Percentiles rank a stretch among this genome's conserved stretches.
phyloP scores from a whole-genome alignment of 2,888 invertebrate species.

The Reticulitermes lucifugus region DNA sequence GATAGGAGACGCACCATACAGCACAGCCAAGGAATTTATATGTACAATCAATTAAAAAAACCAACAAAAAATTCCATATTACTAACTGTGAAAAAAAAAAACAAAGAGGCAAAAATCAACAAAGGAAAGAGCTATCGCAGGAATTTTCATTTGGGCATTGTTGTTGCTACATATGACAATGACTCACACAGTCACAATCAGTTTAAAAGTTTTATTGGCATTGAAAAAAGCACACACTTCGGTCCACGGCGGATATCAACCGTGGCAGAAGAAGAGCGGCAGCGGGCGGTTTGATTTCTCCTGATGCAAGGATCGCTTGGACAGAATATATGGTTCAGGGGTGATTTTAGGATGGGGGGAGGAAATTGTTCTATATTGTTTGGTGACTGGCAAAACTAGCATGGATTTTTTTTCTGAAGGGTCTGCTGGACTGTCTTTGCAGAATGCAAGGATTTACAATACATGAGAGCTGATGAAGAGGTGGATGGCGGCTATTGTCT shows the following conservation, averaged over 20 bases:
- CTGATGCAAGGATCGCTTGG: conserved; percentile 45
- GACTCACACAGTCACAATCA: conserved; percentile 51
- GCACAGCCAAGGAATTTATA: conserved; percentile 52
- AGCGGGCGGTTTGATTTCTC: conserved; percentile 52
- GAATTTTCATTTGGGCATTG: conserved; percentile 35
- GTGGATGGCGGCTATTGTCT: conserved; percentile 49
- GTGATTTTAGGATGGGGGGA: conserved; percentile 4
- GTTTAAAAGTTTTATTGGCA: conserved; percentile 55
- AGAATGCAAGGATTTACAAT: background rate
- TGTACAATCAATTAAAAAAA: conserved; percentile 42
- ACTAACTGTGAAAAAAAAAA: conserved; percentile 26
- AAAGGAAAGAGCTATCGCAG: conserved; percentile 31
- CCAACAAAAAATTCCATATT: conserved; percentile 19
- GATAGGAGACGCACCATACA: conserved; percentile 43
- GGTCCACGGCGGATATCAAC: conserved; percentile 47
- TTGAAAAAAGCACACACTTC: conserved; percentile 55
- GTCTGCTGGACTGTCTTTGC: background rate
- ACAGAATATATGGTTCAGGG: conserved; percentile 44
- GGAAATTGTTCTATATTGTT: background rate
- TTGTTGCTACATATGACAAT: conserved; percentile 42
- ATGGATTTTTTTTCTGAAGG: conserved; percentile 3
- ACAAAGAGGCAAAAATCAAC: conserved; percentile 32
- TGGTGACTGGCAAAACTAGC: conserved; percentile 4
- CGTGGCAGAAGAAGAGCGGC: conserved; percentile 51
- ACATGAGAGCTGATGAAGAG: conserved; percentile 13